Evolutionary conservation across 2,888 invertebrate genomes (phyloP), one percentile per base, ranked within the genome.

Genomic region (Physocephala rufipes): DNA sequence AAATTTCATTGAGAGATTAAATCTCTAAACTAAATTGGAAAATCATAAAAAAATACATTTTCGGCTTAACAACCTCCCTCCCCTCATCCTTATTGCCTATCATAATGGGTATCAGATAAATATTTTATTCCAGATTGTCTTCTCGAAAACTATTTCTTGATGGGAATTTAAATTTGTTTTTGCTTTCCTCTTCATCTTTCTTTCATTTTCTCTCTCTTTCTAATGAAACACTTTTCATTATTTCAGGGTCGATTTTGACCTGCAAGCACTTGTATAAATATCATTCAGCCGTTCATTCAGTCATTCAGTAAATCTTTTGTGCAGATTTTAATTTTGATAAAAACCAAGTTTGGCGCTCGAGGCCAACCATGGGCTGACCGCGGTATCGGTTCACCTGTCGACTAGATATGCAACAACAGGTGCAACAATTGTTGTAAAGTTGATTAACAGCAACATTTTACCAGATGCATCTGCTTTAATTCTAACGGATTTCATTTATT

Each of bases 301-400:
- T 62, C n/a, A n/a, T n/a, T 62, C 45, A 12, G 36, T n/a, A 36
- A 51, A 53, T 5, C 43, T 66, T 55, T 36, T 66, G 66, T 66
- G 49, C 55, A 66, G 66, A 66, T 66, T 66, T 53, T 66, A 66
- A 66, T 66, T 66, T 66, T 66, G 66, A 66, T 66, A 66, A 47
- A 63, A 63, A 26, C 26, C 13, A 58, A 28, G 30, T 58, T 58
- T 15, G 28, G 26, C 26, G 26, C 58, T 24, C 16, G 9, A 24
- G 28, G 58, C 7, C 58, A 24, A 12, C 12, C n/a, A 19, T 13
- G 53, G 13, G 21, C 53, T 55, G 53, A 24, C 53, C 24, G 53
- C 51, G n/a, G 24, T 51, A 21, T 55, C 4, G 49, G 19, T 49
- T 12, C 5, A 49, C 2, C 24, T 21, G 53, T 2, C 9, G 53